Base-by-base conservation (phyloP, 2,113 vertebrate genomes). In the Rhizomys pruinosus region DNA sequence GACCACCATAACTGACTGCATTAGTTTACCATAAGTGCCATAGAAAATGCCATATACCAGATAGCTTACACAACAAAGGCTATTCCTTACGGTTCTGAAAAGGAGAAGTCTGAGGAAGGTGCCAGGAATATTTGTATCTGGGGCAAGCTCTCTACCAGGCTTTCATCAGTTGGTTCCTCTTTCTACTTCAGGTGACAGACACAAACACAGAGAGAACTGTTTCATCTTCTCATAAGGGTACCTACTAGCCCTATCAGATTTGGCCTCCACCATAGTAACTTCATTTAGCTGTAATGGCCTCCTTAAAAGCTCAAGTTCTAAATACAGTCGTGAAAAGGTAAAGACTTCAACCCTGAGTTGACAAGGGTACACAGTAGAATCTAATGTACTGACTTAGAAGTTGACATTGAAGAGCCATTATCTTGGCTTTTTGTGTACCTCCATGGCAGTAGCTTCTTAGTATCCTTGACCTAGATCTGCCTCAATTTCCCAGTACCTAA, bases 41-140 rank as follows among this genome's bases (percentile, higher is more conserved):
- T 87, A 87, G 64, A 87, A 92, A 94, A 77, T 73, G 64, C 11
- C 39, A 74, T 55, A 47, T 4, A 72, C 55, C 87, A 20, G 5
- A 57, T 73, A n/a, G 19, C n/a, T 92, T 61, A 84, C 29, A 89
- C 22, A 92, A 80, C 39, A 71, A 7, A 85, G 59, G 34, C 55
- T 71, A 59, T 87, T 71, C 71, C 47, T 86, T 64, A 61, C 12
- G 80, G 15, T 66, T 94, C 73, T 73, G 39, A 44, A 95, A 34
- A 73, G 23, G 72, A 17, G 16, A 91, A 78, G 47, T 73, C 79
- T 29, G 47, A 64, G 27, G 27, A 66, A 73, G 52, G 34, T 63
- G 12, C 66, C 68, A 44, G 22, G 7, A 59, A 23, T 34, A 52
- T n/a, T 16, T 2, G 10, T 64, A 34, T 82, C 57, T 89, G 61